Conservation (phyloP, 2,113 vertebrate genomes). For the Halcyon senegalensis region DNA sequence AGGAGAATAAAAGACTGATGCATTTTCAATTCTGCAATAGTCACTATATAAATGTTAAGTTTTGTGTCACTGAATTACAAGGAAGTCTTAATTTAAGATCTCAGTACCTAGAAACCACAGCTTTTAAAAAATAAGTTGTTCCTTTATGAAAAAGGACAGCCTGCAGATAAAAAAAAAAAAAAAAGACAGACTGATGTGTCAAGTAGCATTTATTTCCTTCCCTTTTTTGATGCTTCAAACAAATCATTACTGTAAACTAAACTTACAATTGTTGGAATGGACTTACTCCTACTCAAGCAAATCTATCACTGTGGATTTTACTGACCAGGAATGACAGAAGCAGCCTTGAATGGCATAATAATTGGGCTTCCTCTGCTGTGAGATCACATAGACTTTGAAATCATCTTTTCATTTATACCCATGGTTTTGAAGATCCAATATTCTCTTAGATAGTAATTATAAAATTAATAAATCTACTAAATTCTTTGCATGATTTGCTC, state of each 20-base stretch:
- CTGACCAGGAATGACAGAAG: not conserved
- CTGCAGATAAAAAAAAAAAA: not conserved
- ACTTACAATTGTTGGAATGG: not conserved
- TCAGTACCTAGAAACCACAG: not conserved
- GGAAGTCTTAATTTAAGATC: not conserved
- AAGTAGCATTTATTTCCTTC: not conserved
- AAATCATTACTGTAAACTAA: not conserved
- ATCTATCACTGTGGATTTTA: not conserved
- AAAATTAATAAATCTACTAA: not conserved
- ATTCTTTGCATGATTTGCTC: not conserved
- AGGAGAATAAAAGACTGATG: not conserved
- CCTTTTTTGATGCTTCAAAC: not conserved
- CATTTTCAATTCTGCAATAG: not conserved
- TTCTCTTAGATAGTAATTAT: not conserved
- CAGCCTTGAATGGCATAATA: not conserved
- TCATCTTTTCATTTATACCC: not conserved
- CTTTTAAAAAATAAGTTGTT: not conserved
- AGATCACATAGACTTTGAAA: not conserved
- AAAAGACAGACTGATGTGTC: not conserved
- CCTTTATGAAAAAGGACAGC: not conserved
- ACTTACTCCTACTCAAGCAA: not conserved
- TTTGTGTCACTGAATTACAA: not conserved
- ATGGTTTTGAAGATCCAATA: not conserved
- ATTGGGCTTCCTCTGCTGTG: not conserved
- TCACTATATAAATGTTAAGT: not conserved